Evolutionary conservation across 1,140 invertebrate genomes (phyloP).

Genomic region (Lamellibrachia luymesi): DNA sequence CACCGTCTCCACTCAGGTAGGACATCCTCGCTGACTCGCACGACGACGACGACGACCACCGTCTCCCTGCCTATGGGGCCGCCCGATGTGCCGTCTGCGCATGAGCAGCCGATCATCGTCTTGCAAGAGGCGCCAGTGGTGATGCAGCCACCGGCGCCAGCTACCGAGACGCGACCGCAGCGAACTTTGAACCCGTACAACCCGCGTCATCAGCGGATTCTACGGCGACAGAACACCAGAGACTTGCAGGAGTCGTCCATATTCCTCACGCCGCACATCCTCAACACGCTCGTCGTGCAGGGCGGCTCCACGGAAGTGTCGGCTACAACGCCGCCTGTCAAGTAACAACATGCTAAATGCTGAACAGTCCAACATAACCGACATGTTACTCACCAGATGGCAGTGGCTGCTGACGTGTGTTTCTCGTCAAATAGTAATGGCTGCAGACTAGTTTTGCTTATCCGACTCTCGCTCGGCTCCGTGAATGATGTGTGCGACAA

Average conservation of each 20-base stretch:
- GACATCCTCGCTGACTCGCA: background rate
- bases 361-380: no score
- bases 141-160: background rate
- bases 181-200: background rate
- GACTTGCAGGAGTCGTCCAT: slow-evolving; percentile 6
- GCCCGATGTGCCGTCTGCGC: background rate
- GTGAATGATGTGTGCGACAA: background rate
- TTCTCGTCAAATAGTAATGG: no score
- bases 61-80: background rate
- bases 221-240: background rate
- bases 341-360: background rate
- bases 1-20: background rate
- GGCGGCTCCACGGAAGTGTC: background rate
- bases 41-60: slow-evolving; percentile 6
- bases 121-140: slow-evolving; percentile 15
- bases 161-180: background rate
- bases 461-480: background rate
- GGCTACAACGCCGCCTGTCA: background rate
- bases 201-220: background rate
- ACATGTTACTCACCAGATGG: no score
- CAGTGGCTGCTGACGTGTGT: no score
- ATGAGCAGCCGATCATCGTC: slow-evolving; percentile 9
- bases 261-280: background rate
- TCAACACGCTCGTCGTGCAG: background rate
- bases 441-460: background rate